Evolutionary conservation across 1,140 invertebrate genomes (phyloP).

Genomic region (Apis florea): DNA sequence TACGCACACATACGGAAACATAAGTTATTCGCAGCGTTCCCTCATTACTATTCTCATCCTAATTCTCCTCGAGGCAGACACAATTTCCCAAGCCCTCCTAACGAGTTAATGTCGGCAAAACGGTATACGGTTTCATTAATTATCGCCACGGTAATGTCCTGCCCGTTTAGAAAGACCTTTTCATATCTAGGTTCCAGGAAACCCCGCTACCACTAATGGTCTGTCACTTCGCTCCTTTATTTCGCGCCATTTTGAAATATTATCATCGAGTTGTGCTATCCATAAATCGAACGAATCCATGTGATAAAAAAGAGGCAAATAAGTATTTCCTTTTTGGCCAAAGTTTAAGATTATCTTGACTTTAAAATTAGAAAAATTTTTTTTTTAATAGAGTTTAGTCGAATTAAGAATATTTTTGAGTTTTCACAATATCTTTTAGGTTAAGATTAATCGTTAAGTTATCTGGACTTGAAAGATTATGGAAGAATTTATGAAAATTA

Average conservation of each 20-base stretch:
- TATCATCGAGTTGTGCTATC: not conserved
- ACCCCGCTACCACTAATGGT: slow-evolving; percentile 28
- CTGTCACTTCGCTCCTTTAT: slow-evolving; percentile 17
- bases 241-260: slow-evolving; percentile 20
- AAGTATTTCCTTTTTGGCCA: too few species aligned
- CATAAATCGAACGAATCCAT: too few species aligned
- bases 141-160: slow-evolving; percentile 11
- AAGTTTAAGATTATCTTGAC: too few species aligned
- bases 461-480: too few species aligned
- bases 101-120: slow-evolving; percentile 23
- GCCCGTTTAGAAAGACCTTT: slow-evolving; percentile 16
- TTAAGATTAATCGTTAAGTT: too few species aligned
- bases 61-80: slow-evolving; percentile 2
- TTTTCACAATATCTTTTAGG: too few species aligned
- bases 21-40: not conserved
- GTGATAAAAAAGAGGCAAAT: too few species aligned
- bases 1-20: not conserved
- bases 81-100: slow-evolving; percentile 24
- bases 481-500: too few species aligned
- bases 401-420: too few species aligned
- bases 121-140: slow-evolving; percentile 43
- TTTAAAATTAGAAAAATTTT: too few species aligned
- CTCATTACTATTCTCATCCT: slow-evolving; percentile 19
- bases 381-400: too few species aligned
- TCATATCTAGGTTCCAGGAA: slow-evolving; percentile 6